A percentile compares a stretch with the other conserved stretches of the same genome.
phyloP scores from a whole-genome alignment of 2,797 vertebrate genomes.

The Denticeps clupeoides region DNA sequence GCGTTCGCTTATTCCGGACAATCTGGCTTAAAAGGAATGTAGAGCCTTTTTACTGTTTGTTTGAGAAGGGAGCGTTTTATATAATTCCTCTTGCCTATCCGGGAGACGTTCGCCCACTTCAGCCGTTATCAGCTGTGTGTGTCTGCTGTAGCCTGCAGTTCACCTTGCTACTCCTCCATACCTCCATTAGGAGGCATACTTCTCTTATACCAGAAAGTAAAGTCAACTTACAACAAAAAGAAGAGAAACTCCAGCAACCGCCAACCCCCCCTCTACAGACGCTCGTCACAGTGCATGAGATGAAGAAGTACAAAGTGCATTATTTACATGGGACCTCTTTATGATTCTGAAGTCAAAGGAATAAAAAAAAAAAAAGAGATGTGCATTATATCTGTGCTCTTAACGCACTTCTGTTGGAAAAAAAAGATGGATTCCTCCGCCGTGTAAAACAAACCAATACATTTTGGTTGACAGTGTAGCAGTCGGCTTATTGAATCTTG shows the following conservation, averaged over 20 bases:
- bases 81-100: too few relatives aligned
- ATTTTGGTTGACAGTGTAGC: slow-evolving; percentile 56
- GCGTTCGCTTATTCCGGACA: too few relatives aligned
- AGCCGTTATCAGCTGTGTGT: too few relatives aligned
- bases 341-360: slow-evolving; percentile 36
- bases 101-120: too few relatives aligned
- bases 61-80: slow-evolving; percentile 2
- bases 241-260: slow-evolving; percentile 7
- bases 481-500: slow-evolving; percentile 63
- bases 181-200: slow-evolving; percentile 42
- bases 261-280: slow-evolving; percentile 30
- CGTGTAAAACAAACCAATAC: slow-evolving; percentile 48
- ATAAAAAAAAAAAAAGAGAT: neutral
- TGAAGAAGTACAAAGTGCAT: slow-evolving; percentile 55
- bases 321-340: slow-evolving; percentile 30
- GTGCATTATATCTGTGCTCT: slow-evolving; percentile 30
- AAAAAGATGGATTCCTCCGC: slow-evolving; percentile 53
- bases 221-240: slow-evolving; percentile 9
- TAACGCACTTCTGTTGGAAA: slow-evolving; percentile 53
- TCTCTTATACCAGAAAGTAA: slow-evolving; percentile 33
- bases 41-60: neutral
- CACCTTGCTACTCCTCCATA: slow-evolving; percentile 32
- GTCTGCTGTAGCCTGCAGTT: neutral
- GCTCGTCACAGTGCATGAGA: slow-evolving; percentile 57
- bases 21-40: too few relatives aligned